Percentiles rank a stretch among this genome's conserved stretches.
Evolutionary conservation across 2,113 vertebrate species (phyloP).

Genomic region (Mormyrus iriodes): DNA sequence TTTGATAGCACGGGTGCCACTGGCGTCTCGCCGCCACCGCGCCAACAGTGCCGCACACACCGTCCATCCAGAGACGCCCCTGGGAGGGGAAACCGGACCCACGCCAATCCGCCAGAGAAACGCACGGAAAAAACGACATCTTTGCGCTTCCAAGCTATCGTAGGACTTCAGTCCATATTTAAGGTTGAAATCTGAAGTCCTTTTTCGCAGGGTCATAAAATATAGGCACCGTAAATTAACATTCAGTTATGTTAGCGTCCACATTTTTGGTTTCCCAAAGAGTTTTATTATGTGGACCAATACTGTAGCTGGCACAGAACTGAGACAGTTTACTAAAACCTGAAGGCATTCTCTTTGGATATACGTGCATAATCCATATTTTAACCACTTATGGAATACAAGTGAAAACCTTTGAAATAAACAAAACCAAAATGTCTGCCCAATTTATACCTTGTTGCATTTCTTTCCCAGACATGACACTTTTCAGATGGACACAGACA

Average conservation of each 20-base stretch:
- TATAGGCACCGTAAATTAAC: not conserved
- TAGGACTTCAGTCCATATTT: not conserved
- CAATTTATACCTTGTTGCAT: not conserved
- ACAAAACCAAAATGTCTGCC: not conserved
- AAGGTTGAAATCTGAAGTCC: not conserved
- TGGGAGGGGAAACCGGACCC: not conserved
- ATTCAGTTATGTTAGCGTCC: not conserved
- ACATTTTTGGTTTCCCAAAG: not conserved
- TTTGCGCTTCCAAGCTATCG: not conserved
- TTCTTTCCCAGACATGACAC: not conserved
- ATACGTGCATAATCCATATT: not conserved
- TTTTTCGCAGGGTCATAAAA: not conserved
- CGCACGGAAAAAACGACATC: not conserved
- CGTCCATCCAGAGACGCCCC: not conserved
- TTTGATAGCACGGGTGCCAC: conserved; percentile 15
- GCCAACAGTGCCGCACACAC: not conserved
- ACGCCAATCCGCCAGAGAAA: not conserved
- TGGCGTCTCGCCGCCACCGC: not conserved
- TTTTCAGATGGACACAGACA: not conserved
- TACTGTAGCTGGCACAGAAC: not conserved
- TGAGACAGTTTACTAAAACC: not conserved
- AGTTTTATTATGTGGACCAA: not conserved
- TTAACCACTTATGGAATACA: not conserved
- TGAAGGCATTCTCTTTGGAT: not conserved
- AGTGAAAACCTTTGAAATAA: not conserved